Percentiles rank a stretch among this genome's conserved stretches.
Conservation (phyloP, 2,113 vertebrate genomes). For the Pycnonotus jocosus region DNA sequence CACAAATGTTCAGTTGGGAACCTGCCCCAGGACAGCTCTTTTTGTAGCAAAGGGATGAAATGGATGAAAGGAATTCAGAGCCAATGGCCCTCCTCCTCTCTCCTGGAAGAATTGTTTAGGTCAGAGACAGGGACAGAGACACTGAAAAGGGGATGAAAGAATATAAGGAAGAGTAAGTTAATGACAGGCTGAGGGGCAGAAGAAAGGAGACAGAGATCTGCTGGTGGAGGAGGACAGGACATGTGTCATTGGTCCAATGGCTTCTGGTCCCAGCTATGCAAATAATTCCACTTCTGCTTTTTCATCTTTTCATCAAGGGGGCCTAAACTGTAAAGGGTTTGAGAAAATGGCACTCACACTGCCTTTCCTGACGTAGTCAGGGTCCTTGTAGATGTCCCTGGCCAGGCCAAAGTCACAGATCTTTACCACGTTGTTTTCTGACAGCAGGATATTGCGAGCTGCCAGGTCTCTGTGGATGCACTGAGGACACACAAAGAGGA, state of each 20-base stretch:
- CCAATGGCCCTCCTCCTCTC: background rate
- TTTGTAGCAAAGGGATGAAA: background rate
- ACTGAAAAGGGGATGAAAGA: background rate
- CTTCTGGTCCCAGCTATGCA: background rate
- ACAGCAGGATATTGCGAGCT: slow-evolving; percentile 95
- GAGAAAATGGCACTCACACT: slow-evolving; percentile 77
- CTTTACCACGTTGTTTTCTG: slow-evolving; percentile 95
- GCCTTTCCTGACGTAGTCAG: slow-evolving; percentile 97
- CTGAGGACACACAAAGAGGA: slow-evolving; percentile 57
- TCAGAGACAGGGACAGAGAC: background rate
- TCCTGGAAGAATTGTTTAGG: background rate
- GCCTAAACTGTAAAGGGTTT: background rate
- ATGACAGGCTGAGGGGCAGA: background rate
- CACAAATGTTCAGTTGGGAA: background rate
- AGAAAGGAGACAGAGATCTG: background rate
- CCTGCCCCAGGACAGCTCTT: background rate
- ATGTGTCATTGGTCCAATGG: background rate
- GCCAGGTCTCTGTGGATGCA: slow-evolving; percentile 97
- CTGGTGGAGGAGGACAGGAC: background rate
- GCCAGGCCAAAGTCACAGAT: slow-evolving; percentile 98
- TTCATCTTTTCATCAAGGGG: background rate
- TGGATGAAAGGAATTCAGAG: background rate
- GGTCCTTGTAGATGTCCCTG: slow-evolving; percentile 98
- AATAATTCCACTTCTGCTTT: background rate
- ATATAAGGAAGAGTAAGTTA: background rate